phyloP scores from a whole-genome alignment of 1,140 invertebrate species.

The Episyrphus balteatus region DNA sequence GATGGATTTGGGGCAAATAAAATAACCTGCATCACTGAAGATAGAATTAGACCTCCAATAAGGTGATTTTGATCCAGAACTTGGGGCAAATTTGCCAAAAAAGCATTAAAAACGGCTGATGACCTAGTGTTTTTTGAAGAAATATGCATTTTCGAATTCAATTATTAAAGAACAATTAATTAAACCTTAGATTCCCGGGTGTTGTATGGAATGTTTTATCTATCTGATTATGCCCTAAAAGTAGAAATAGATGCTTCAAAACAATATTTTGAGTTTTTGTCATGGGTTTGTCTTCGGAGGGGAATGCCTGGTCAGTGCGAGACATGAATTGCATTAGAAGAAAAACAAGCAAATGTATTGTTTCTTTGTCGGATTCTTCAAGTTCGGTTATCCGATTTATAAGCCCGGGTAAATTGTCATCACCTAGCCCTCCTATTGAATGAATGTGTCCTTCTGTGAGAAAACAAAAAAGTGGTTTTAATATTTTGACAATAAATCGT shows the following conservation, averaged over 20 bases:
- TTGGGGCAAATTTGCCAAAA: slow-evolving; percentile 84
- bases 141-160: not conserved
- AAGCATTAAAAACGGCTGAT: slow-evolving; percentile 92
- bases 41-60: slow-evolving; percentile 77
- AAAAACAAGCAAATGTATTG: slow-evolving; percentile 89
- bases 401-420: slow-evolving; percentile 56
- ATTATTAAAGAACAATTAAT: not conserved
- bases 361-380: slow-evolving; percentile 91
- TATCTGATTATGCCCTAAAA: slow-evolving; percentile 85
- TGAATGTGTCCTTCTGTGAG: slow-evolving; percentile 66
- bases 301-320: slow-evolving; percentile 59
- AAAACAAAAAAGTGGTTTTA: slow-evolving; percentile 15
- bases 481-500: not conserved
- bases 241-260: slow-evolving; percentile 80
- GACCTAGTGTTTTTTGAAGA: slow-evolving; percentile 45
- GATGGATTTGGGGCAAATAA: slow-evolving; percentile 72
- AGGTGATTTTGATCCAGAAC: slow-evolving; percentile 88
- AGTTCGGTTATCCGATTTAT: slow-evolving; percentile 77
- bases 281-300: slow-evolving; percentile 71
- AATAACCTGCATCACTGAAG: slow-evolving; percentile 73
- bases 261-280: slow-evolving; percentile 76
- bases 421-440: slow-evolving; percentile 54
- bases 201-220: slow-evolving; percentile 85
- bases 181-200: slow-evolving; percentile 71
- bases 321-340: slow-evolving; percentile 92